These are phyloP conservation scores for Drosophila robusta DNA, from an alignment of 2,888 invertebrate species.

Conservation along the genomic window DNA sequence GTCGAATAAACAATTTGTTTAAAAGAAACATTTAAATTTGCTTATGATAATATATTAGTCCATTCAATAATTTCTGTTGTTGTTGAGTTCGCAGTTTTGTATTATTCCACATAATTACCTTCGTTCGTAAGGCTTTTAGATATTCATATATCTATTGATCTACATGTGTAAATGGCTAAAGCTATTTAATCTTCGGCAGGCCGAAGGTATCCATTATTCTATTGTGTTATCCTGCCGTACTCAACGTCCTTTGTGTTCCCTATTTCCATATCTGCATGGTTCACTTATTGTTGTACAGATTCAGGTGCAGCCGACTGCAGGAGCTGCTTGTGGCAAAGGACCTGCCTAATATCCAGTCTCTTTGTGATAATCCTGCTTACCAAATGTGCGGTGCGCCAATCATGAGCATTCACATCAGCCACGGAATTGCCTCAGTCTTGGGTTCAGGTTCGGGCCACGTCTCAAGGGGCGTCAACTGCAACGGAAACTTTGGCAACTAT, in stretches of 20 bases:
- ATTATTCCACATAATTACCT: too few relatives aligned
- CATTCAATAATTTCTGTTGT: too few relatives aligned
- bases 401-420: conserved; percentile 67
- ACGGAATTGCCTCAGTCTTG: conserved; percentile 24
- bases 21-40: too few relatives aligned
- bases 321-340: conserved; percentile 42
- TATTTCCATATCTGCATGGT: conserved; percentile 3
- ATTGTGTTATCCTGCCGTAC: not conserved
- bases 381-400: conserved; percentile 52
- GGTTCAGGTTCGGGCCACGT: not conserved
- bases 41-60: too few relatives aligned
- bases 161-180: too few relatives aligned
- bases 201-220: not conserved
- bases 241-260: not conserved
- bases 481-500: conserved; percentile 71
- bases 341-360: conserved; percentile 54
- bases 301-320: conserved; percentile 40
- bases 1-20: too few relatives aligned
- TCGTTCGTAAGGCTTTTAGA: too few relatives aligned
- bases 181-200: too few relatives aligned
- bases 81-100: too few relatives aligned
- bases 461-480: conserved; percentile 4
- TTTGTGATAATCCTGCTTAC: conserved; percentile 67
- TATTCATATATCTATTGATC: too few relatives aligned
- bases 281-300: conserved; percentile 32